phyloP scores from a whole-genome alignment of 2,888 invertebrate species.

The Lycia hirtaria region DNA sequence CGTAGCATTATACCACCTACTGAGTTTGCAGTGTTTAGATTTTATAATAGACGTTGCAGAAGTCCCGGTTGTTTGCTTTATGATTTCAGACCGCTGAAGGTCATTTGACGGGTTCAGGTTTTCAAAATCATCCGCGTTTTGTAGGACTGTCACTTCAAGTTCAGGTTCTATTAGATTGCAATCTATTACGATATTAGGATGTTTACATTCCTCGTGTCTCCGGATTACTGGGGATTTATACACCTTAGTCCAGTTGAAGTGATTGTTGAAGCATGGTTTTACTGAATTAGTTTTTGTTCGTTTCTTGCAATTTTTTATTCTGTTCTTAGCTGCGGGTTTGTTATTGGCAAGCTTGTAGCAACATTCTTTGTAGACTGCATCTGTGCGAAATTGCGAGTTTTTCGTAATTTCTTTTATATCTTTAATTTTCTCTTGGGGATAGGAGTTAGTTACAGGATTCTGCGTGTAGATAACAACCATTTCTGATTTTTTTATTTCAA shows the following conservation, averaged over 20 bases:
- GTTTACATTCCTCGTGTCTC: slow-evolving; percentile 38
- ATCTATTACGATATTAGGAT: slow-evolving; percentile 34
- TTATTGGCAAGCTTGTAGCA: slow-evolving; percentile 48
- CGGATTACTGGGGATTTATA: slow-evolving; percentile 54
- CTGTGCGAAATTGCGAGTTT: slow-evolving; percentile 51
- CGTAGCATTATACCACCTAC: slow-evolving; percentile 45
- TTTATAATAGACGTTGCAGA: slow-evolving; percentile 49
- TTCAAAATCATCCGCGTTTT: slow-evolving; percentile 11
- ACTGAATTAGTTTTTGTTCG: slow-evolving; percentile 33
- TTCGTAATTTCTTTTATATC: slow-evolving; percentile 46
- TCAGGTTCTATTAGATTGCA: slow-evolving; percentile 13
- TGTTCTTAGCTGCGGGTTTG: slow-evolving; percentile 23
- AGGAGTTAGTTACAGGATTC: slow-evolving; percentile 4
- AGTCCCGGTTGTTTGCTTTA: slow-evolving; percentile 47
- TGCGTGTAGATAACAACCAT: slow-evolving; percentile 37
- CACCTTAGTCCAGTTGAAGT: slow-evolving; percentile 63
- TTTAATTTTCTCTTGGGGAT: slow-evolving; percentile 35
- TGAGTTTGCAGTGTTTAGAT: slow-evolving; percentile 26
- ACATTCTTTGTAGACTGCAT: slow-evolving; percentile 67
- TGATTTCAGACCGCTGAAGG: slow-evolving; percentile 30
- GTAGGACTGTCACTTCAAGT: slow-evolving; percentile 1
- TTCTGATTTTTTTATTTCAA: neutral
- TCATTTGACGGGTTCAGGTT: slow-evolving; percentile 16
- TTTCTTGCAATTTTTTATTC: slow-evolving; percentile 24
- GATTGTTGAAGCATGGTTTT: slow-evolving; percentile 33